Percentiles rank a stretch among this genome's conserved stretches.
Evolutionary conservation across 2,113 vertebrate genomes (phyloP).

Genomic region (Lynx canadensis): DNA sequence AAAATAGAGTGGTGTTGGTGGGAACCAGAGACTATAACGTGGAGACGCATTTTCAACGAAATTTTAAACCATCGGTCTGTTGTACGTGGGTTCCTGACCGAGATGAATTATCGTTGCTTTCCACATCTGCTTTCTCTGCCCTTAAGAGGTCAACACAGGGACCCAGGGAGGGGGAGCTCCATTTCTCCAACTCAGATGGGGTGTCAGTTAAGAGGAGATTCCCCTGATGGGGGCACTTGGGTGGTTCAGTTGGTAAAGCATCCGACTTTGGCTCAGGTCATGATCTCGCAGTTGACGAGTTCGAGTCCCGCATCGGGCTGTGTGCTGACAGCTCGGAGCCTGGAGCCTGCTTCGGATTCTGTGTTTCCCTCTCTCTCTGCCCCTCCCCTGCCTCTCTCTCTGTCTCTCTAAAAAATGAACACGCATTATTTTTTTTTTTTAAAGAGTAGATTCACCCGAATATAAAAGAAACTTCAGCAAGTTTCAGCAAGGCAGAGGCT

Average conservation of each 20-base stretch:
- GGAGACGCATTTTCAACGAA: neutral
- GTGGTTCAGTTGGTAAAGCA: no score
- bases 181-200: neutral
- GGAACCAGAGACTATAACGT: rapidly evolving
- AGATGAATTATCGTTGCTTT: neutral
- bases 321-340: no score
- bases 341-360: no score
- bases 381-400: no score
- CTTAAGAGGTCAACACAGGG: neutral
- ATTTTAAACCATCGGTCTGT: neutral
- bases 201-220: neutral
- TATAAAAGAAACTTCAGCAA: neutral
- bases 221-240: no score
- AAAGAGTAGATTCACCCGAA: neutral
- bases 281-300: no score
- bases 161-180: rapidly evolving
- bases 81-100: neutral
- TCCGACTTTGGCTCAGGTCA: no score
- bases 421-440: no score
- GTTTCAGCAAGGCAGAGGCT: neutral
- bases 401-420: no score
- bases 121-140: neutral
- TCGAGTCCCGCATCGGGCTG: rapidly evolving
- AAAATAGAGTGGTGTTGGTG: no score
- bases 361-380: no score